Base-by-base conservation (phyloP, 2,797 vertebrate species). In the Luscinia megarhynchos region DNA sequence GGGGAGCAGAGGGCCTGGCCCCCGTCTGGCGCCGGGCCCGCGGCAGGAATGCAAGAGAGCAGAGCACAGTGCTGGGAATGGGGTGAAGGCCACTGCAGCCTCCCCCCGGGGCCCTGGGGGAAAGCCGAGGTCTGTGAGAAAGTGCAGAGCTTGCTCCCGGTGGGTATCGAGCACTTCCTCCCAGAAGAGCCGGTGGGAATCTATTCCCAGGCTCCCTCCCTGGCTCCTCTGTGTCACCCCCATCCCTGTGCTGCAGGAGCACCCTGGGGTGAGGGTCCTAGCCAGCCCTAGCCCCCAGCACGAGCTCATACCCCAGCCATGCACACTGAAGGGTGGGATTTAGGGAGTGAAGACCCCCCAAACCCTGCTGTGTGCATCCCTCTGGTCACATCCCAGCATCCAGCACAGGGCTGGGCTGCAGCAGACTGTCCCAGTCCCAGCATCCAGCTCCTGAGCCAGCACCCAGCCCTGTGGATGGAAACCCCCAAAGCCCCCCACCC, bases 91-190 rank as follows among this genome's bases (percentile, higher is more conserved):
- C 23, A 10, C 53, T 29, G 92, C 81, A 80, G 84, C 89, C 6
- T 45, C 72, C 70, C 66, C 84, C 22, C 0, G 3, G 67, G 69
- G 76, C 87, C 76, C 59, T 13, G 23, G 74, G 90, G 70, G 43
- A 91, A 93, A 84, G 40, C 55, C 4, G 2, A 91, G 85, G 91
- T 86, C 95, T 79, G 85, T 96, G 94, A 91, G 95, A 96, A 96
- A 96, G 76, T 91, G 82, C 92, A 81, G 61, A 88, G 63, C 91
- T 95, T 1, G 0, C n/a, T 91, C 87, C 54, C 40, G 3, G 29
- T 43, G 79, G 84, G 87, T 67, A 77, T 54, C 1, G 0, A 48
- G 75, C 5, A 30, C 69, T 93, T 95, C 89, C 84, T 93, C 73
- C 5, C 5, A 59, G 61, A 90, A 72, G 41, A 88, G 40, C 27